Evolutionary conservation across 2,113 vertebrate genomes (phyloP), one percentile per base, ranked within the genome.

Genomic region (Varanus salvator): DNA sequence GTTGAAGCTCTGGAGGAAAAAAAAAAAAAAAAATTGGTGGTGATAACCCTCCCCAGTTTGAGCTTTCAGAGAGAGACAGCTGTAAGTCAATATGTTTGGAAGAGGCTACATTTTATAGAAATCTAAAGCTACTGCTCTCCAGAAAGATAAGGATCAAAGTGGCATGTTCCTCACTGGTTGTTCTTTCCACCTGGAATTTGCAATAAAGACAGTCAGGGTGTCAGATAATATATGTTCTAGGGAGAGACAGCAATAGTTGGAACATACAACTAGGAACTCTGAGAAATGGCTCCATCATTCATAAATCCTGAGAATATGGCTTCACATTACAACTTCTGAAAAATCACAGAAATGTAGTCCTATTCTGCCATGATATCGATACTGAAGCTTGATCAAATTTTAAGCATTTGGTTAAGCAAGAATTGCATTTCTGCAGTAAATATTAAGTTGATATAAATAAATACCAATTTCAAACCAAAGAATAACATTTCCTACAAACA

Each of bases 1-100:
- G 8, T 12, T 91, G 21, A 78, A 84, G 44, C 52, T 60, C 25
- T 0, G 0, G 88, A 29, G 71, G 3, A 19, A 78, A 68, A 81
- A 88, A 88, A 44, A 19, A 78, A 68, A 81, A 88, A 88, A 25
- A 29, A 88, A 88, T 57, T 81, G 87, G 48, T 44, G 82, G 69
- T 34, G 68, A 27, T 29, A 71, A 81, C 60, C 75, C 71, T 88
- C n/a, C 64, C 77, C 66, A 72, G n/a, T 48, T 17, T 54, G 77
- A 81, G 48, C 48, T 31, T 81, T 88, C 78, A 88, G 3, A 80
- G 8, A 34, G 29, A 60, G 68, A 19, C 60, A 74, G 52, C 52
- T 60, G 31, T 88, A 88, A 88, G 50, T 74, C 52, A n/a, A 75
- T 88, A 60, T 83, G 69, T 72, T 75, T 84, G 57, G 72, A 64